Evolutionary conservation across 1,140 invertebrate genomes (phyloP).

Genomic region (Gryllus bimaculatus): DNA sequence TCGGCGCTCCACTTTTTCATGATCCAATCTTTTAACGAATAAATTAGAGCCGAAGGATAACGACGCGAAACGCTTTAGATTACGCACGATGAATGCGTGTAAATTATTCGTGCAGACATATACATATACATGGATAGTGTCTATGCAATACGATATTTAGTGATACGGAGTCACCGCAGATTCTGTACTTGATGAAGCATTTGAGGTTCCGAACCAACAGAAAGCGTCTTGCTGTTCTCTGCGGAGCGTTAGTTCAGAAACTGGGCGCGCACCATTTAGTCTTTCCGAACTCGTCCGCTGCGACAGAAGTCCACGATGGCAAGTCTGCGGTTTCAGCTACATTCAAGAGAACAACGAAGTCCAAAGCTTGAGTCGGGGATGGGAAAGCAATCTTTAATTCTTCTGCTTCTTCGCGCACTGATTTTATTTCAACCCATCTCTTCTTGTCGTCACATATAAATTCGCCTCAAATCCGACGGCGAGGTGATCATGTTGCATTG

Average conservation of each 20-base stretch:
- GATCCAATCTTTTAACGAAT: neutral
- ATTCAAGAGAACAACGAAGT: slow-evolving; percentile 4
- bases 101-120: neutral
- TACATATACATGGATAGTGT: neutral
- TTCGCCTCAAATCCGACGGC: slow-evolving; percentile 71
- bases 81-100: neutral
- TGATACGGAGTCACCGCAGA: neutral
- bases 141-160: neutral
- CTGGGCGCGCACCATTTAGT: neutral
- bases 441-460: slow-evolving; percentile 64
- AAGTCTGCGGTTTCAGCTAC: neutral
- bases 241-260: neutral
- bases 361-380: neutral
- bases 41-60: neutral
- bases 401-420: neutral
- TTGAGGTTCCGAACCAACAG: neutral
- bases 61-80: neutral
- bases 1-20: neutral
- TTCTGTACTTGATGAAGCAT: neutral
- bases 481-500: slow-evolving; percentile 93
- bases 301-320: neutral
- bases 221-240: slow-evolving; percentile 1
- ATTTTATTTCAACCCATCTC: slow-evolving; percentile 16
- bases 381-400: neutral
- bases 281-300: neutral